Evolutionary conservation across 2,113 vertebrate species (phyloP).

Genomic region (Nettapus auritus): DNA sequence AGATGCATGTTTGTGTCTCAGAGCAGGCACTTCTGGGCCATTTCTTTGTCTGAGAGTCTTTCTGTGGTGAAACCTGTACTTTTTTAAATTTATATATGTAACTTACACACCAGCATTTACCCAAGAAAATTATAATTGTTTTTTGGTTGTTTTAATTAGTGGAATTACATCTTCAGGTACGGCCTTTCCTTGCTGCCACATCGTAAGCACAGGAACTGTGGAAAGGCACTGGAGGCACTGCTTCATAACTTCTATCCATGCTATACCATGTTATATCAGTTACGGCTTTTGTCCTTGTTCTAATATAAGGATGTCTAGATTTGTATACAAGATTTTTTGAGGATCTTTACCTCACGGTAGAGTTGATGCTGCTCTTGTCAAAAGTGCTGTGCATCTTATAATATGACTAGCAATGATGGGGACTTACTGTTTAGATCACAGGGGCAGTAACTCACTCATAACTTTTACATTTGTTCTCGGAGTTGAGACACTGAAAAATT

Average conservation of each 20-base stretch:
- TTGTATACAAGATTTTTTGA: no score
- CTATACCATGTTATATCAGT: not conserved
- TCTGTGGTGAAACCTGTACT: not conserved
- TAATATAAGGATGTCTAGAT: not conserved
- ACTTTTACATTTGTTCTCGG: not conserved
- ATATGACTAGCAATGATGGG: not conserved
- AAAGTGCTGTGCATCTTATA: not conserved
- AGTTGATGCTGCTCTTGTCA: not conserved
- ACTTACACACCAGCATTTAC: not conserved
- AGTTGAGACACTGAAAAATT: not conserved
- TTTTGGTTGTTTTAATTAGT: not conserved
- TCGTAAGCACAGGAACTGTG: not conserved
- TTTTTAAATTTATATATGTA: not conserved
- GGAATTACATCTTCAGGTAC: no score
- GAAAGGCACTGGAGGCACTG: not conserved
- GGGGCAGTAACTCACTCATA: not conserved
- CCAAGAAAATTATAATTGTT: not conserved
- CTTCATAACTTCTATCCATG: not conserved
- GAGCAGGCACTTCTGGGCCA: not conserved
- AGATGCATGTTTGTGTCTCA: not conserved
- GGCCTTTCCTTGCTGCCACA: not conserved
- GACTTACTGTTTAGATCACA: not conserved
- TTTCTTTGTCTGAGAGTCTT: not conserved
- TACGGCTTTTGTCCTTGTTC: not conserved
- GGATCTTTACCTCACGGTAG: not conserved